Percentiles rank a stretch among this genome's conserved stretches.
These are phyloP conservation scores for Sebastes nivosus DNA, from an alignment of 2,797 vertebrate species.

Conservation along the genomic window DNA sequence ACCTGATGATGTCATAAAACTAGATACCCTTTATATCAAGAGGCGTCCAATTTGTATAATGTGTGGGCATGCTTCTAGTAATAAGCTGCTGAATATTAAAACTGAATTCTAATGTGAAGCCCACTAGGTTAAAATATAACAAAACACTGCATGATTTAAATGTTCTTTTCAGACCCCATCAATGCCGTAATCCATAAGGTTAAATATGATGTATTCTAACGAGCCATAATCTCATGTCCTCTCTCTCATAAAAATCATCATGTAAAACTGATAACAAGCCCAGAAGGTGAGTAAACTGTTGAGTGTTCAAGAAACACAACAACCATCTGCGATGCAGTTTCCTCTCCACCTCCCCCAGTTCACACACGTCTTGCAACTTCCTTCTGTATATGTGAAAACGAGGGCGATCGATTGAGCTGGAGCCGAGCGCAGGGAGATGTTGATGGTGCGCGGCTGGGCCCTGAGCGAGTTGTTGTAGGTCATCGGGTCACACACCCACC, in stretches of 20 bases:
- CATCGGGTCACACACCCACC: conserved; percentile 77
- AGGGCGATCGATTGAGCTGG: conserved; percentile 75
- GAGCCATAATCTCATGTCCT: conserved; percentile 52
- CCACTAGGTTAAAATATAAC: background rate
- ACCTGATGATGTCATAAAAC: background rate
- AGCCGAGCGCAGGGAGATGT: conserved; percentile 66
- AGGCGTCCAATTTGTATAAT: background rate
- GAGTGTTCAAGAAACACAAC: conserved; percentile 70
- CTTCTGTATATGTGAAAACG: conserved; percentile 75
- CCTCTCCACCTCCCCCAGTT: conserved; percentile 77
- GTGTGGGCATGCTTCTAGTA: conserved; percentile 8
- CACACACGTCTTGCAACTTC: conserved; percentile 74
- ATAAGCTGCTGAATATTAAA: conserved; percentile 6
- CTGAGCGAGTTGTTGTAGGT: conserved; percentile 70
- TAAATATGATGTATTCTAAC: conserved; percentile 37
- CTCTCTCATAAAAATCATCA: conserved; percentile 37
- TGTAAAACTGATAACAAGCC: conserved; percentile 68
- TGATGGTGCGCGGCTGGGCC: conserved; percentile 59
- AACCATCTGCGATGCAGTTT: conserved; percentile 76
- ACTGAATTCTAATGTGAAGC: conserved; percentile 22
- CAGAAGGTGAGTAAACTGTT: conserved; percentile 75
- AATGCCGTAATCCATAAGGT: conserved; percentile 30
- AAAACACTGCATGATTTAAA: conserved; percentile 4
- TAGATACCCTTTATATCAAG: background rate
- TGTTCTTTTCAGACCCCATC: conserved; percentile 9